phyloP scores from a whole-genome alignment of 2,797 vertebrate genomes.

The Pachyuromys duprasi region DNA sequence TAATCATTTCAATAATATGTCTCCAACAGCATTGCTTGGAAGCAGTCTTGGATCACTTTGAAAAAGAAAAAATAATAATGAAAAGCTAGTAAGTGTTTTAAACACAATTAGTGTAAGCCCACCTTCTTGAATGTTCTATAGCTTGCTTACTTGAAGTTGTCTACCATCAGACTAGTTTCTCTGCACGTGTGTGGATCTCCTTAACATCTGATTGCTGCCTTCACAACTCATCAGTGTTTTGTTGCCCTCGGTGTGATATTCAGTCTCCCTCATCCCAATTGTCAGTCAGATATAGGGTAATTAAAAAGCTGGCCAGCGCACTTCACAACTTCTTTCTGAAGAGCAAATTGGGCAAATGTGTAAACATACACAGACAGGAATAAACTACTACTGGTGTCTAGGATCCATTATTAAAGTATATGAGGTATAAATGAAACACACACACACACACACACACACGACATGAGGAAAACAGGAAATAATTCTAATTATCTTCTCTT shows the following conservation, averaged over 20 bases:
- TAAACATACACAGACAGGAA: not conserved
- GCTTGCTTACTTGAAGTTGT: not conserved
- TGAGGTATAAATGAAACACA: not conserved
- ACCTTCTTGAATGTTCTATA: not conserved
- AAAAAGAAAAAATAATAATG: not conserved
- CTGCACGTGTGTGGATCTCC: not conserved
- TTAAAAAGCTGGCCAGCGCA: not conserved
- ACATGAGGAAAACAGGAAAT: not conserved
- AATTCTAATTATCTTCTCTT: not conserved
- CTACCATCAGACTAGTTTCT: not conserved
- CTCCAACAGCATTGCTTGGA: not conserved
- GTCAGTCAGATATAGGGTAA: not conserved
- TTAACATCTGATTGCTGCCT: not conserved
- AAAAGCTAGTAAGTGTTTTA: not conserved
- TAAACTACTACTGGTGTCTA: not conserved
- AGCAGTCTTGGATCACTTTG: not conserved
- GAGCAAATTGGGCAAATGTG: not conserved
- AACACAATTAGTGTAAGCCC: not conserved
- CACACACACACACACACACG: not conserved
- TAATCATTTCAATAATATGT: not conserved
- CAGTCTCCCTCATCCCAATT: not conserved
- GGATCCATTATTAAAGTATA: not conserved
- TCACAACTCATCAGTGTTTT: not conserved
- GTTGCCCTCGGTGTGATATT: not conserved
- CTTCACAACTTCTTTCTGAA: not conserved